Percentiles rank a stretch among this genome's conserved stretches.
Conservation (phyloP, 2,113 vertebrate species). For the Glaucomys volans region DNA sequence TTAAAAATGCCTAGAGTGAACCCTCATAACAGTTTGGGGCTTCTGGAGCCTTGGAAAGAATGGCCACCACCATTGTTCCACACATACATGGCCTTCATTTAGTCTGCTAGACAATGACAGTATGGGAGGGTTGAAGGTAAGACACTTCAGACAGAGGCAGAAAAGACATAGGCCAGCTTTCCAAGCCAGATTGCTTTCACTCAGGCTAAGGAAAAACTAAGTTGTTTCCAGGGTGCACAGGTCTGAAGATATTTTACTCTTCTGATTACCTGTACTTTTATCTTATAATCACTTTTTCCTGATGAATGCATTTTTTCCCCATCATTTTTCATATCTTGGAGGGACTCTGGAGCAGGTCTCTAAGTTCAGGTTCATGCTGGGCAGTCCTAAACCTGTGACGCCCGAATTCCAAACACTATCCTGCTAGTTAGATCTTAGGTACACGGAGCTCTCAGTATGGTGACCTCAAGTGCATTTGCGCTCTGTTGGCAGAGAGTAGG, state of each 20-base stretch:
- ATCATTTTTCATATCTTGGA: background rate
- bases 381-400: background rate
- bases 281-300: background rate
- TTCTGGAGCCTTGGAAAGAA: background rate
- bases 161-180: background rate
- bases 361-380: background rate
- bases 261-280: background rate
- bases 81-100: background rate
- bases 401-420: background rate
- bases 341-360: background rate
- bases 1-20: background rate
- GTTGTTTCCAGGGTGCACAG: background rate
- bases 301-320: background rate
- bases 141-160: background rate
- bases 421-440: background rate
- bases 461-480: background rate
- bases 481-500: background rate
- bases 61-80: background rate
- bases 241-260: background rate
- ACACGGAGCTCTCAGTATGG: accelerated
- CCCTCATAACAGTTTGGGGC: background rate
- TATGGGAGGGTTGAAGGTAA: background rate
- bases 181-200: background rate
- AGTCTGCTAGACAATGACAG: background rate
- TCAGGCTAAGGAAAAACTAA: background rate